A percentile compares a stretch with the other conserved stretches of the same genome.
Conservation (phyloP, 2,888 invertebrate species). For the Pantelozetes paolii region DNA sequence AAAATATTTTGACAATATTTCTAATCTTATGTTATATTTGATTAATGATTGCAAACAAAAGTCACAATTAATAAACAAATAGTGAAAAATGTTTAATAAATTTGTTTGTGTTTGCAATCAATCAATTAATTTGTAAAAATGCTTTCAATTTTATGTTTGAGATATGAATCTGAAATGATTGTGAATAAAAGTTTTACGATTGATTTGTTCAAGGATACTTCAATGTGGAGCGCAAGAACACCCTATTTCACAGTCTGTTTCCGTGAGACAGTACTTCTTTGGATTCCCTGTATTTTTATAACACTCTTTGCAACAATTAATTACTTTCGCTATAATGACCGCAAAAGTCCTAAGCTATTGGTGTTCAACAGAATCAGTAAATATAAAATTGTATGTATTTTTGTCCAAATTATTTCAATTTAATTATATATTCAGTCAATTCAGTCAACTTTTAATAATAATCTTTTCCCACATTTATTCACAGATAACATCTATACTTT, state of each 20-base stretch:
- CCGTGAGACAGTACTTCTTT: neutral
- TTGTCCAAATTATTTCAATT: neutral
- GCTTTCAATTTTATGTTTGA: too few relatives aligned
- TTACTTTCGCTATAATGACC: conserved; percentile 10
- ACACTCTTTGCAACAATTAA: neutral
- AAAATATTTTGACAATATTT: too few relatives aligned
- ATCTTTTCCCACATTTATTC: neutral
- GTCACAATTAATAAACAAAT: too few relatives aligned
- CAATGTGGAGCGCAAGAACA: neutral
- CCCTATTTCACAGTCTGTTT: neutral
- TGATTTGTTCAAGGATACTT: conserved; percentile 14
- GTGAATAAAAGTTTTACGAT: too few relatives aligned
- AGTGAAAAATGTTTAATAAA: too few relatives aligned
- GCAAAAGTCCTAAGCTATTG: neutral
- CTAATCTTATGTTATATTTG: too few relatives aligned
- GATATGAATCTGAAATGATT: too few relatives aligned
- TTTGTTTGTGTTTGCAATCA: too few relatives aligned
- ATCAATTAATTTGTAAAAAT: too few relatives aligned
- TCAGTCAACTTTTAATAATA: too few relatives aligned
- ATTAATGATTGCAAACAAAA: too few relatives aligned
- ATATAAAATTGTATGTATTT: conserved; percentile 17
- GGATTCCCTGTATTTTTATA: conserved; percentile 18
- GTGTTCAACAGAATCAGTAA: conserved; percentile 17
- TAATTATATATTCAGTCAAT: too few relatives aligned
- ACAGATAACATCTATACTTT: neutral